Conservation (phyloP, 2,797 vertebrate genomes). For the Onychomys torridus region DNA sequence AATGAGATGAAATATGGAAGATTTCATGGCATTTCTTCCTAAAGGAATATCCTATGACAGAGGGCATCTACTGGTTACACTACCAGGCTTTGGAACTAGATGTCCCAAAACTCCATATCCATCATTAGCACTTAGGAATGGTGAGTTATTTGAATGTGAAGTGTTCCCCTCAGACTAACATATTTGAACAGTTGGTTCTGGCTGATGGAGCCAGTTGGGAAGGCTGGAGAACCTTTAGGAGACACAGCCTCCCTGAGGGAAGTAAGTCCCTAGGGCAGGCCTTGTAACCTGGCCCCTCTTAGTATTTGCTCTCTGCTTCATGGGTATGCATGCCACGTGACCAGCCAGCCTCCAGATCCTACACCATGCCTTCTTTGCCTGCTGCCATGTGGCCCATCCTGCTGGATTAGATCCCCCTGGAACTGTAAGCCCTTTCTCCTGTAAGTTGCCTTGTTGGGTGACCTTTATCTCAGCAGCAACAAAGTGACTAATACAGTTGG, state of each 20-base stretch:
- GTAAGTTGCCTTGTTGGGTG: neutral
- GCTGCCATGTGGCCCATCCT: neutral
- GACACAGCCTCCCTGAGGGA: too few species aligned
- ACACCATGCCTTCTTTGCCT: neutral
- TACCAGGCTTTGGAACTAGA: neutral
- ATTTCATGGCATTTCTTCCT: neutral
- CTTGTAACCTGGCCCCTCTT: neutral
- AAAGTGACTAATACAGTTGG: neutral
- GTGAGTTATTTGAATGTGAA: neutral
- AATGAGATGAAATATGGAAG: neutral
- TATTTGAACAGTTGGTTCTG: neutral
- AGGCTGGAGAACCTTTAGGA: neutral
- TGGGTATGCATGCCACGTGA: neutral
- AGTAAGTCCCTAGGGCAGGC: neutral
- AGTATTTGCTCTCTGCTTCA: neutral
- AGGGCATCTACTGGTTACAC: rapidly evolving
- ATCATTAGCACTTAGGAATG: neutral
- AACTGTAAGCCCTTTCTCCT: neutral
- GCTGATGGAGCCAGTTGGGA: neutral
- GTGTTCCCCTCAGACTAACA: neutral
- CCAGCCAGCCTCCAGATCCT: neutral
- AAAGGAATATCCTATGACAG: rapidly evolving
- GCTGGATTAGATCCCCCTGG: neutral
- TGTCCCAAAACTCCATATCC: too few species aligned
- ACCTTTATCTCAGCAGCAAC: neutral